These are phyloP conservation scores for Steinernema scapterisci DNA, from an alignment of 2,888 invertebrate genomes.

Conservation along the genomic window DNA sequence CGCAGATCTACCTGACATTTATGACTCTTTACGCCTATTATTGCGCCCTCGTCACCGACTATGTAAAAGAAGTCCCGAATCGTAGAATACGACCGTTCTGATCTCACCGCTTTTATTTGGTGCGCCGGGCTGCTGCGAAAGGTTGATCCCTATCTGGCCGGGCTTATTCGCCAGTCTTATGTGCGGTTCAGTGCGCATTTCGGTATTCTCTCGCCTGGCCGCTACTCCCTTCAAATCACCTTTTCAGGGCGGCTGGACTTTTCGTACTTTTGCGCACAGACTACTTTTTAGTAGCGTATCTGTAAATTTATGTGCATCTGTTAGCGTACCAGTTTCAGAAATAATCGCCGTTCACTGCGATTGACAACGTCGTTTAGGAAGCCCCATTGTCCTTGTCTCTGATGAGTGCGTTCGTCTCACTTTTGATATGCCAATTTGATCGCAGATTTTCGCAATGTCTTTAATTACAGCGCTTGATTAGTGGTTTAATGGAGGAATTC, in stretches of 20 bases:
- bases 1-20: not conserved
- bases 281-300: not conserved
- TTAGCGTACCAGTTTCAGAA: no score
- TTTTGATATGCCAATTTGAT: not conserved
- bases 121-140: not conserved
- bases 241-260: not conserved
- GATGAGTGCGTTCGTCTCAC: not conserved
- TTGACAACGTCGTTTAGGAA: not conserved
- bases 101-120: slow-evolving; percentile 20
- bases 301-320: not conserved
- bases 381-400: not conserved
- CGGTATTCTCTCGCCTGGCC: slow-evolving; percentile 21
- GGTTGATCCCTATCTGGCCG: slow-evolving; percentile 12
- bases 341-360: not conserved
- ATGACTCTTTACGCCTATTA: slow-evolving; percentile 26
- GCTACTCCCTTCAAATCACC: not conserved
- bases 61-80: not conserved
- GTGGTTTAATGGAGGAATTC: not conserved
- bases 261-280: not conserved
- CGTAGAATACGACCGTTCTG: slow-evolving; percentile 14
- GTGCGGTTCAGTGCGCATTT: slow-evolving; percentile 3
- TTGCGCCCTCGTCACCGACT: slow-evolving; percentile 5
- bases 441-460: not conserved
- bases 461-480: not conserved
- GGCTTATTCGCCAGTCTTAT: slow-evolving; percentile 20